Evolutionary conservation across 2,113 vertebrate genomes (phyloP).

Genomic region (Proterorhinus semilunaris): DNA sequence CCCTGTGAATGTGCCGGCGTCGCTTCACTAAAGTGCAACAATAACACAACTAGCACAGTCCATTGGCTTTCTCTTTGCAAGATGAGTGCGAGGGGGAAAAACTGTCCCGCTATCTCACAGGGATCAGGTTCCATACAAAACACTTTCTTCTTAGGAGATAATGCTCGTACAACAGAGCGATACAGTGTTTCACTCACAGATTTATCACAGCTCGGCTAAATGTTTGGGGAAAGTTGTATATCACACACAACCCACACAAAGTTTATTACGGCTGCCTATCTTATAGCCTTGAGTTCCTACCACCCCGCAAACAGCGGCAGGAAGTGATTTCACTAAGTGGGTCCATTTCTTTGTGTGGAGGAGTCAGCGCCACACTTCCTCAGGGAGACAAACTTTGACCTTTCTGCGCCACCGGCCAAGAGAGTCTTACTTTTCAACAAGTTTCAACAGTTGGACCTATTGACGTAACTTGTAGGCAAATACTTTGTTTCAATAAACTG

Average conservation of each 20-base stretch:
- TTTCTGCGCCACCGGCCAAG: constrained; percentile 43
- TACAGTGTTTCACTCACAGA: constrained; percentile 14
- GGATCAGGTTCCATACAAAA: constrained; percentile 69
- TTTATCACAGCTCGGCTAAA: constrained; percentile 7
- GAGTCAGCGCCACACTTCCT: constrained; percentile 51
- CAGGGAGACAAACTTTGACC: constrained; percentile 58
- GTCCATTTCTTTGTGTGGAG: constrained; percentile 55
- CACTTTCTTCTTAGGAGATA: constrained; percentile 36
- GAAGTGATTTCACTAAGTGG: constrained; percentile 67
- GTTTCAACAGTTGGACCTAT: constrained; percentile 9
- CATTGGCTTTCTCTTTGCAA: constrained; percentile 43
- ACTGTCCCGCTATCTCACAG: constrained; percentile 73
- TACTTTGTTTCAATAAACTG: not conserved
- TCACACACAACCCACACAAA: not conserved
- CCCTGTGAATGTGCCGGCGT: constrained; percentile 57
- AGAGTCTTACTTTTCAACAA: constrained; percentile 28
- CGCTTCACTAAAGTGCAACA: constrained; percentile 67
- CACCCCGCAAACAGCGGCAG: constrained; percentile 54
- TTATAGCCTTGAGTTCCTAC: constrained; percentile 42
- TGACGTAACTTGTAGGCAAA: not conserved
- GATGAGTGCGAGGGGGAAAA: constrained; percentile 68
- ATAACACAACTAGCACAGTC: constrained; percentile 69
- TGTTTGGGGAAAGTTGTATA: constrained; percentile 16
- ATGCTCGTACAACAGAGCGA: constrained; percentile 45
- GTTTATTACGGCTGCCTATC: constrained; percentile 28